Evolutionary conservation across 2,113 vertebrate species (phyloP).

Genomic region (Chloroceryle aenea): DNA sequence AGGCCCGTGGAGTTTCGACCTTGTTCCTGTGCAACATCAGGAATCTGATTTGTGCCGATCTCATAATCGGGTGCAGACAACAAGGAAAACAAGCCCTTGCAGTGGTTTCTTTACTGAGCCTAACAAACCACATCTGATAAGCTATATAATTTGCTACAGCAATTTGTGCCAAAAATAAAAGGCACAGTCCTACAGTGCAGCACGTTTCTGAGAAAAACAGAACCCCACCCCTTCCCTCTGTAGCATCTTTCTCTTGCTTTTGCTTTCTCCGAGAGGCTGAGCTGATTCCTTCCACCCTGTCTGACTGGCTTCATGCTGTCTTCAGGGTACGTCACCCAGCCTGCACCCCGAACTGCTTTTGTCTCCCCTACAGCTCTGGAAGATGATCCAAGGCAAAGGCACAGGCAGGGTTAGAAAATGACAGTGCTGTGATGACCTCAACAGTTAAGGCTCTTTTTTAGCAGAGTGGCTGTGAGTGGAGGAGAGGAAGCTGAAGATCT

Average conservation of each 20-base stretch:
- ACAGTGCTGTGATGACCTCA: slow-evolving; percentile 48
- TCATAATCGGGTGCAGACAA: slow-evolving; percentile 73
- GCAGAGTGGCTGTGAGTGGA: slow-evolving; percentile 23
- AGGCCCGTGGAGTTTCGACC: slow-evolving; percentile 47
- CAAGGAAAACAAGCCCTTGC: slow-evolving; percentile 76
- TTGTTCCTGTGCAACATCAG: slow-evolving; percentile 58
- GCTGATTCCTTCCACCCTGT: neutral
- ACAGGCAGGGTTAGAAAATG: slow-evolving; percentile 44
- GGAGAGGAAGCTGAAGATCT: slow-evolving; percentile 30
- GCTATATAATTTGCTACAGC: slow-evolving; percentile 81
- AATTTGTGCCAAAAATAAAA: slow-evolving; percentile 84
- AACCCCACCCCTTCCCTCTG: slow-evolving; percentile 70
- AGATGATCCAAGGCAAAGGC: neutral
- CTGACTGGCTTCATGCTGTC: neutral
- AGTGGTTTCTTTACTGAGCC: slow-evolving; percentile 75
- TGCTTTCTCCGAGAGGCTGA: slow-evolving; percentile 34
- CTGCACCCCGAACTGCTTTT: neutral
- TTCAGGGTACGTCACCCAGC: neutral
- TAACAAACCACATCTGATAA: slow-evolving; percentile 83
- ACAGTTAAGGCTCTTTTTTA: slow-evolving; percentile 58
- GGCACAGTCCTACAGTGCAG: slow-evolving; percentile 74
- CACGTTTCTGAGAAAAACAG: slow-evolving; percentile 79
- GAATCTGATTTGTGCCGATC: slow-evolving; percentile 73
- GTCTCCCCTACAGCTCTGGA: neutral
- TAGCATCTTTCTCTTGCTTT: slow-evolving; percentile 50